Evolutionary conservation across 2,113 vertebrate genomes (phyloP), one percentile per base, ranked within the genome.

Genomic region (Chloroceryle aenea): DNA sequence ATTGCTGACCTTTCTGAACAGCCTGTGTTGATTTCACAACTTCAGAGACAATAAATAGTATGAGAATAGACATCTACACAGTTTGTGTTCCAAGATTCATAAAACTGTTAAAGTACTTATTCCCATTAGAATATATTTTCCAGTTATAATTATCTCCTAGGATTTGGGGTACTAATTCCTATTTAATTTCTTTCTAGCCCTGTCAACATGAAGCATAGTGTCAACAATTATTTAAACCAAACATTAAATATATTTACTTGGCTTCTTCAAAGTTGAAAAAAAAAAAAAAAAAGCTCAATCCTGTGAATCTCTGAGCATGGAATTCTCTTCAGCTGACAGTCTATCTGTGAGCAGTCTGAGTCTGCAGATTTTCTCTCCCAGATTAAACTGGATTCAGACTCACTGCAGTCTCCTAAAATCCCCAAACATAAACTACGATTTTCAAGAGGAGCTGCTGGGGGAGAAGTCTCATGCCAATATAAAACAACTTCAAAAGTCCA

Each of bases 351-450:
- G 36, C 42, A 84, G 42, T 62, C 59, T 77, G 68, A 84, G 42
- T 62, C 59, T 77, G 68, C 64, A 87, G 73, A 66, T 86, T 87
- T 74, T 52, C 77, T 69, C 38, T 75, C 81, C 77, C 77, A 93
- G 73, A 86, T 80, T 80, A 88, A 88, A 74, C 27, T 77, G 72
- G 63, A 95, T 77, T 91, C 80, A 89, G 56, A 87, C 25, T 73
- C 50, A 69, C 79, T 95, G 95, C 71, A 72, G 68, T 30, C 40
- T 93, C 52, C 92, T 94, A 89, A 85, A 95, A 93, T 87, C 58
- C 58, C 58, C 45, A 93, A 91, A 91, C 20, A 71, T 27, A 91
- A 64, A 82, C 53, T 85, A 72, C 50, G 62, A 93, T 73, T 94
- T 93, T 85, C 82, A 82, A 19, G 59, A 72, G 40, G 14, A 77